phyloP scores from a whole-genome alignment of 1,140 invertebrate genomes.

The Drosophila tsacasi region DNA sequence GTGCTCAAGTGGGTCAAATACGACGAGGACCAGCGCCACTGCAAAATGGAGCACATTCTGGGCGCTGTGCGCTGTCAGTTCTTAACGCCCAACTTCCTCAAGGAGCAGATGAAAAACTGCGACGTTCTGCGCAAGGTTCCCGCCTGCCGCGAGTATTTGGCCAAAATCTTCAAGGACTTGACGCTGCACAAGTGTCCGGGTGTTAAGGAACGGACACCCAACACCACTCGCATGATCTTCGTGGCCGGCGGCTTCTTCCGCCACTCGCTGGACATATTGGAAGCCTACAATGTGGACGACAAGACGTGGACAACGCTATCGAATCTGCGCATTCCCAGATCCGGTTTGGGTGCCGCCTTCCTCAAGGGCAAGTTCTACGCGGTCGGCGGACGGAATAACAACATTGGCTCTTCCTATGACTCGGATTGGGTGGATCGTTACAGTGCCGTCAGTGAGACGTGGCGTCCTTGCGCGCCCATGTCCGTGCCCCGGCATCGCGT shows the following conservation, averaged over 20 bases:
- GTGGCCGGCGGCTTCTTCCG: constrained; percentile 95
- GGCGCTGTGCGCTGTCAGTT: constrained; percentile 95
- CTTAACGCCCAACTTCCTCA: constrained; percentile 94
- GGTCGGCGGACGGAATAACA: constrained; percentile 96
- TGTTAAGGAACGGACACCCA: constrained; percentile 93
- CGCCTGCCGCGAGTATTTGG: constrained; percentile 95
- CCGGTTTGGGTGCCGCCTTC: constrained; percentile 95
- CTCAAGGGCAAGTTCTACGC: constrained; percentile 93
- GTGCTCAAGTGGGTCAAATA: constrained; percentile 96
- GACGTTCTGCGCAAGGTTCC: constrained; percentile 94
- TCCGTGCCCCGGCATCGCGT: constrained; percentile 93
- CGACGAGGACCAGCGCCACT: constrained; percentile 92
- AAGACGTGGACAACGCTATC: constrained; percentile 93
- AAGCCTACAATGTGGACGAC: constrained; percentile 94
- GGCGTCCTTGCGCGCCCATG: constrained; percentile 93
- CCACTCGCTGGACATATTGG: constrained; percentile 93
- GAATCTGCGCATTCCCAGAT: constrained; percentile 92
- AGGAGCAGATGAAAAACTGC: constrained; percentile 96
- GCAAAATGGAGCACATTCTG: constrained; percentile 94
- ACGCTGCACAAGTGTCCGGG: constrained; percentile 92
- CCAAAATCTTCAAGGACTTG: constrained; percentile 95
- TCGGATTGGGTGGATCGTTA: constrained; percentile 91
- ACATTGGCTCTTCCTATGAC: constrained; percentile 92
- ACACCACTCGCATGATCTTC: constrained; percentile 94
- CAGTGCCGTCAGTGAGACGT: constrained; percentile 85